phyloP scores from a whole-genome alignment of 2,113 vertebrate genomes.

The Ahaetulla prasina region DNA sequence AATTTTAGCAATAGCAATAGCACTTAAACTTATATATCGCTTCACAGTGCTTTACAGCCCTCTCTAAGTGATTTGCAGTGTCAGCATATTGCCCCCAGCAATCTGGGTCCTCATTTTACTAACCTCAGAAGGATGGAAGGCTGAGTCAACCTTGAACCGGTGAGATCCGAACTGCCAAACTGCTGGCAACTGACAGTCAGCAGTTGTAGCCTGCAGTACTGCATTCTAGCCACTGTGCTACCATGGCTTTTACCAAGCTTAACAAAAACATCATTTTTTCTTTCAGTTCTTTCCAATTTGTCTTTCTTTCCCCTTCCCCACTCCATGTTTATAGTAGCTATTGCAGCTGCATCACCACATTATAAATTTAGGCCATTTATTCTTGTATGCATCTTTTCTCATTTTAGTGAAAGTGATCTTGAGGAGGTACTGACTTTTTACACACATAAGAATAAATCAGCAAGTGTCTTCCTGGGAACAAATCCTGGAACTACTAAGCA shows the following conservation, averaged over 20 bases:
- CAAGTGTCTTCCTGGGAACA: slow-evolving; percentile 85
- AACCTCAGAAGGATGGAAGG: too few relatives aligned
- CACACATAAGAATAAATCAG: slow-evolving; percentile 89
- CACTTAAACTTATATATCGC: too few relatives aligned
- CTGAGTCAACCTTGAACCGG: too few relatives aligned
- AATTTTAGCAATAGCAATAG: neutral
- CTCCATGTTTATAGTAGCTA: neutral
- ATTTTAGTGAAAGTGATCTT: slow-evolving; percentile 86
- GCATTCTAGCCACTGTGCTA: too few relatives aligned
- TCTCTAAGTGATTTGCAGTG: too few relatives aligned
- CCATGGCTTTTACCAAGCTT: neutral
- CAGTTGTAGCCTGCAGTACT: too few relatives aligned
- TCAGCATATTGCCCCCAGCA: too few relatives aligned
- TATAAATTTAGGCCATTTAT: neutral
- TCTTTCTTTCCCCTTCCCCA: neutral
- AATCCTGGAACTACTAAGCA: slow-evolving; percentile 67
- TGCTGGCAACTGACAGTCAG: too few relatives aligned
- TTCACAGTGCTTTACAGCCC: too few relatives aligned
- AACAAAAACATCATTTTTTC: neutral
- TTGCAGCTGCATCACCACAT: neutral
- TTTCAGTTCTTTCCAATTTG: neutral
- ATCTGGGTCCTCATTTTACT: too few relatives aligned
- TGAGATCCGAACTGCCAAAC: too few relatives aligned
- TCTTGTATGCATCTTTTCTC: slow-evolving; percentile 42
- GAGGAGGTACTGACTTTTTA: slow-evolving; percentile 95